Conservation (phyloP, 2,888 invertebrate species). For the Noctua janthe region DNA sequence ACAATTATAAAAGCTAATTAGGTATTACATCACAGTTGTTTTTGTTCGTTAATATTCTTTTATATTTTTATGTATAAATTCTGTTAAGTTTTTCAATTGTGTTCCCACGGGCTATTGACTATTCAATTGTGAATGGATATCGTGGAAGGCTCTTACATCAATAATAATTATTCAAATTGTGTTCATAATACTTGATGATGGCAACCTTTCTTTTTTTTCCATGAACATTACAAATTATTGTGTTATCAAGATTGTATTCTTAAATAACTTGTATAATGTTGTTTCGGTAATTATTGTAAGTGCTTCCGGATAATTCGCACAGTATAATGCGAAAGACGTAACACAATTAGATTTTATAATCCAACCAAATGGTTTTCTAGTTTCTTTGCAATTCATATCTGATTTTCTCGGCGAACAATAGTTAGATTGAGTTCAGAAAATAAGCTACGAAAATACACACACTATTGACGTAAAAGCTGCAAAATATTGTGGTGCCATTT, state of each 20-base stretch:
- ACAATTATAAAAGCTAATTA: constrained; percentile 65
- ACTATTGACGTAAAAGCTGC: background rate
- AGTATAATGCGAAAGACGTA: constrained; percentile 16
- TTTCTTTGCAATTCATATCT: background rate
- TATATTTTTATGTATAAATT: constrained; percentile 62
- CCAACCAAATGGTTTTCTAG: background rate
- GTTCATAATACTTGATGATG: constrained; percentile 72
- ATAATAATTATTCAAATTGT: constrained; percentile 83
- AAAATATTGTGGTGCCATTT: background rate
- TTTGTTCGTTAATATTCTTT: constrained; percentile 71
- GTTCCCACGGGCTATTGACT: constrained; percentile 83
- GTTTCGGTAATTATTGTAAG: constrained; percentile 46
- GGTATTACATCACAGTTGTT: constrained; percentile 66
- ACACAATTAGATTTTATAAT: constrained; percentile 31
- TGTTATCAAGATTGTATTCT: constrained; percentile 73
- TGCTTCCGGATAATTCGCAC: constrained; percentile 53
- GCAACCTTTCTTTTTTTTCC: constrained; percentile 77
- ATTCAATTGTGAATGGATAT: constrained; percentile 77
- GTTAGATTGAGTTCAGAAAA: background rate
- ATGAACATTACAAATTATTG: constrained; percentile 67
- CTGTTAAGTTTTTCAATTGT: constrained; percentile 76
- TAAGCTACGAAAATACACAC: background rate
- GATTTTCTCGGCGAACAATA: background rate
- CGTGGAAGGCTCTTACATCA: constrained; percentile 73
- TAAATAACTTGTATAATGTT: constrained; percentile 60